Percentiles rank a stretch among this genome's conserved stretches.
Conservation (phyloP, 2,113 vertebrate species). For the Oenanthe oenanthe region DNA sequence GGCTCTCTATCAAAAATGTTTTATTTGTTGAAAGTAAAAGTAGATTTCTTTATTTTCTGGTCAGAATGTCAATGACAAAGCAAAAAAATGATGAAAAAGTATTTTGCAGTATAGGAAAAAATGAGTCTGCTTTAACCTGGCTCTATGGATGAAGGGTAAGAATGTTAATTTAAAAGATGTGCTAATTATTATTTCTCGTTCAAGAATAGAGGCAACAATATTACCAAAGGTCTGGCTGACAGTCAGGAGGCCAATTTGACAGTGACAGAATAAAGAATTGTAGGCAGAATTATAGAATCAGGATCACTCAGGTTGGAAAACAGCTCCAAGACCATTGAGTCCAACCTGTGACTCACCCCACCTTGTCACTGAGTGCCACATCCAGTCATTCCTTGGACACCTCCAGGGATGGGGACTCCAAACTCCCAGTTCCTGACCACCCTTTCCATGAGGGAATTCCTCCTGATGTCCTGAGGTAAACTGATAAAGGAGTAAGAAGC, state of each 20-base stretch:
- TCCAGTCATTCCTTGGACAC: neutral
- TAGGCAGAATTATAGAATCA: neutral
- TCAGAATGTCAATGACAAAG: neutral
- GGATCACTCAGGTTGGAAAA: neutral
- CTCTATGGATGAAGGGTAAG: neutral
- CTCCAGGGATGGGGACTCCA: neutral
- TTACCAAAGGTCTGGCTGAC: neutral
- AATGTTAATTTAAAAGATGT: neutral
- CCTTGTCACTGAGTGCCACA: neutral
- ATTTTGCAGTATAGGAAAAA: neutral
- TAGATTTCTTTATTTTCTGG: neutral
- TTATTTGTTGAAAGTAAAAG: neutral
- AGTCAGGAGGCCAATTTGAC: neutral
- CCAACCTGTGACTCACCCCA: fast-evolving
- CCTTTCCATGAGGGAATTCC: neutral
- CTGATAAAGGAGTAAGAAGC: neutral
- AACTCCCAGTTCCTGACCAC: neutral
- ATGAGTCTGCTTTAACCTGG: neutral
- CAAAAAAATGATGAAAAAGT: neutral
- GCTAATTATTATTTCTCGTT: neutral
- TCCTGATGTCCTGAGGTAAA: neutral
- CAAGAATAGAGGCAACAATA: neutral
- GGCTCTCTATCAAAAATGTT: neutral
- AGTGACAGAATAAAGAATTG: neutral
- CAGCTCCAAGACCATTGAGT: neutral